Base-by-base conservation (phyloP, 2,113 vertebrate species). In the Cyanoramphus novaezelandiae region DNA sequence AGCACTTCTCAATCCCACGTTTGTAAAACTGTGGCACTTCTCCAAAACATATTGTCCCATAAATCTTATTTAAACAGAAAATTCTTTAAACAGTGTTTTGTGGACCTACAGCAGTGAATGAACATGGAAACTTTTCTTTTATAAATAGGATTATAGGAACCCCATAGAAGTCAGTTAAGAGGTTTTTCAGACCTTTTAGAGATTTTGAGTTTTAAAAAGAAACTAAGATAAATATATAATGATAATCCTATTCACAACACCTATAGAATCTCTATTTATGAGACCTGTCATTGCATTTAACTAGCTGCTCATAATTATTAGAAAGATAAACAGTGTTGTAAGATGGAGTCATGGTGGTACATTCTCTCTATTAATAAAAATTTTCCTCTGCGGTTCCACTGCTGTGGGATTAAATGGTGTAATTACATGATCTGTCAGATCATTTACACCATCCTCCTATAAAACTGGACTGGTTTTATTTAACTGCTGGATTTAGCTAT, bases 41-140 rank as follows among this genome's bases (percentile, higher is more conserved):
- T 71, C 55, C 84, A 96, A 95, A 94, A 84, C 11, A 93, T 33
- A 78, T 91, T 93, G 74, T 94, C 72, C 95, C 69, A 85, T 92
- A 94, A 96, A 95, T 88, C 57, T 89, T 69, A 70, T 23, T 92
- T 84, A 86, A 91, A 75, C 55, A 94, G 89, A 88, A 93, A 93
- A 67, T 55, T 47, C 60, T 95, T 96, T 41, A 92, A 95, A 91
- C 37, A 64, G 70, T 74, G 55, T 90, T 87, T 91, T 89, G 46
- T 7, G 13, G 95, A 95, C 94, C 95, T 91, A 95, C 91, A 94
- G 49, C 94, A 86, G 64, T 62, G 43, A 89, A 85, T 52, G 83
- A 87, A 95, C 90, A 86, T 77, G 49, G 46, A 95, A 97, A 91
- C 4, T 93, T 95, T 87, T 80, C 50, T 90, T 90, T 92, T 95